Conservation (phyloP, 2,888 invertebrate genomes). For the Ellobium chinense region DNA sequence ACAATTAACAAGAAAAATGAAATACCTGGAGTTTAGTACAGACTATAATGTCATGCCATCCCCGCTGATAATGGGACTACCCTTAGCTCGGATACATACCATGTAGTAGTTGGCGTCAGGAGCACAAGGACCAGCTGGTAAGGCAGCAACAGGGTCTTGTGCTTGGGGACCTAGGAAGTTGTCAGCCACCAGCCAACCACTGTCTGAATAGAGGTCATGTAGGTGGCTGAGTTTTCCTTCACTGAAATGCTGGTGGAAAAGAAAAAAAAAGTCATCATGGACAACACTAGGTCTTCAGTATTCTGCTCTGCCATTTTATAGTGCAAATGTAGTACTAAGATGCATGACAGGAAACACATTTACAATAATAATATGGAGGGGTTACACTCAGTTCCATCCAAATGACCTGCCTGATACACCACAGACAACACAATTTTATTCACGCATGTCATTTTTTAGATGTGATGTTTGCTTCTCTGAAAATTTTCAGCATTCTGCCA, state of each 20-base stretch:
- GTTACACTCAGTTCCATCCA: neutral
- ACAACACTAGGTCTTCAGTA: no score
- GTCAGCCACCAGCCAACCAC: conserved; percentile 53
- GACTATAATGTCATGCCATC: no score
- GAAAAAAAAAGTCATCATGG: no score
- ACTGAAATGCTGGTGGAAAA: conserved; percentile 23
- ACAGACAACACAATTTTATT: neutral
- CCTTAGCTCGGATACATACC: no score
- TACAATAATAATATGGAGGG: no score
- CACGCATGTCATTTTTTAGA: neutral
- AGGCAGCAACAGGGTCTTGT: conserved; percentile 45
- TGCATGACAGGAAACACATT: no score
- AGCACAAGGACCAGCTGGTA: conserved; percentile 50
- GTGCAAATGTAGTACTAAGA: no score
- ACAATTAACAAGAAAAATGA: no score
- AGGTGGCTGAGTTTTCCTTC: conserved; percentile 16
- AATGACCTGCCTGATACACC: neutral
- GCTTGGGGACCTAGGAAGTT: conserved; percentile 49
- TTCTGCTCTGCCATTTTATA: no score
- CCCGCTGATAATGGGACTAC: no score
- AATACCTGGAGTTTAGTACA: no score
- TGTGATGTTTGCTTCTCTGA: neutral
- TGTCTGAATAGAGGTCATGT: conserved; percentile 43
- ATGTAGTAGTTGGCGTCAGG: conserved; percentile 48
- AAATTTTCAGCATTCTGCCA: neutral